phyloP scores from a whole-genome alignment of 1,140 invertebrate species.

The Conus ventricosus region DNA sequence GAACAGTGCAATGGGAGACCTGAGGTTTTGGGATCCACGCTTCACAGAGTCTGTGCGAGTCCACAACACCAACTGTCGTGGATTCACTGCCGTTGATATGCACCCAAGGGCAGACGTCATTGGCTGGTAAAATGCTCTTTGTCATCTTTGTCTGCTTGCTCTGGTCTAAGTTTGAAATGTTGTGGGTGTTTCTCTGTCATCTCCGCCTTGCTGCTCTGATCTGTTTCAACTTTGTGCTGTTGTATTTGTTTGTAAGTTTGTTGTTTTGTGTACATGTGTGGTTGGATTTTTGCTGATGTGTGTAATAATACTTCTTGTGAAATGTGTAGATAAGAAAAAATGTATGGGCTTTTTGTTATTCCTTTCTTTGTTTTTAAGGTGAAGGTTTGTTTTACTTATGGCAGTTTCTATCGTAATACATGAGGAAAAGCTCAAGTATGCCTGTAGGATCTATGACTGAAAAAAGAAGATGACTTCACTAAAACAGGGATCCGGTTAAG shows the following conservation, averaged over 20 bases:
- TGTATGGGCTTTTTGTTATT: too few species aligned
- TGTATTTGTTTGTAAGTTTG: neutral
- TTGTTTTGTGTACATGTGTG: neutral
- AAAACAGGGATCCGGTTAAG: too few species aligned
- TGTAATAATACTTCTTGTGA: too few species aligned
- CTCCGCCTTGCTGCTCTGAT: neutral
- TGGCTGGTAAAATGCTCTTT: slow-evolving; percentile 82
- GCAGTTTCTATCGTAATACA: too few species aligned
- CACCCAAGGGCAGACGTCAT: slow-evolving; percentile 87
- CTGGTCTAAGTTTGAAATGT: slow-evolving; percentile 39
- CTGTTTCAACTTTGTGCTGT: neutral
- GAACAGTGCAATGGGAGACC: slow-evolving; percentile 83
- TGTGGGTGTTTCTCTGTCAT: slow-evolving; percentile 74
- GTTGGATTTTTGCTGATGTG: too few species aligned
- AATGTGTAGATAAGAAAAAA: too few species aligned
- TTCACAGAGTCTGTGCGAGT: slow-evolving; percentile 80
- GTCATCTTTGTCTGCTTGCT: neutral
- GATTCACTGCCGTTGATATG: slow-evolving; percentile 88
- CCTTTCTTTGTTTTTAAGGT: too few species aligned
- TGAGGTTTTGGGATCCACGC: slow-evolving; percentile 88
- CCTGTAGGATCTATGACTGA: too few species aligned
- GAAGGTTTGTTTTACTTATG: too few species aligned
- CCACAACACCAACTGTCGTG: slow-evolving; percentile 79
- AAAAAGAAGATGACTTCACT: too few species aligned
- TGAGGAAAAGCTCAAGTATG: too few species aligned